Percentiles rank a stretch among this genome's conserved stretches.
Evolutionary conservation across 37 sponge, comb jelly and placozoan species (phyloP).

Genomic region (Corticium candelabrum): DNA sequence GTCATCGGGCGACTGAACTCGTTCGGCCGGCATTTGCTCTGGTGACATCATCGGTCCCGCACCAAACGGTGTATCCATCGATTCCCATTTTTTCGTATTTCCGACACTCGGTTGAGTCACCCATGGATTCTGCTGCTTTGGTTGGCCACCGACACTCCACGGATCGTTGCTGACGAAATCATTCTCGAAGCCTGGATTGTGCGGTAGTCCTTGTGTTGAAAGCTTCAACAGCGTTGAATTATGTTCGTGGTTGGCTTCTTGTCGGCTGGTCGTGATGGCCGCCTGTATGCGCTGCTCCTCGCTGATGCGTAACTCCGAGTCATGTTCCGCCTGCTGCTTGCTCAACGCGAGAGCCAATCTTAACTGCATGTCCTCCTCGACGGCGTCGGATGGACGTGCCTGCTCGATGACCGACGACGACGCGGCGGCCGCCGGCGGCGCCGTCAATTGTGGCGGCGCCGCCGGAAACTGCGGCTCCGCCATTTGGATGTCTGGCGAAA

Average conservation of each 20-base stretch:
- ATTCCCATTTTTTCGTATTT: background rate
- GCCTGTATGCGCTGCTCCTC: background rate
- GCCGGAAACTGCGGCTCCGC: background rate
- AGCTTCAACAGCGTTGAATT: background rate
- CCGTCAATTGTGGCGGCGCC: background rate
- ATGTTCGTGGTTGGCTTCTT: background rate
- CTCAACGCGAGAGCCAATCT: slow-evolving; percentile 86
- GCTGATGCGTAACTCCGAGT: background rate
- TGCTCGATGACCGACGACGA: slow-evolving; percentile 59
- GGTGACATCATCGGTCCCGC: background rate
- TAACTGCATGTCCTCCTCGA: slow-evolving; percentile 92
- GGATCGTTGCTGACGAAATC: background rate
- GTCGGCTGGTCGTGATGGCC: background rate
- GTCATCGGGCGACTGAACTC: background rate
- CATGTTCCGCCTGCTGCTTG: slow-evolving; percentile 81
- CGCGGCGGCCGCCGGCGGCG: background rate
- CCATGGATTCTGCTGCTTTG: background rate
- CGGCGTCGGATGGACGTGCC: slow-evolving; percentile 50
- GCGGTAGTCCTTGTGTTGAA: background rate
- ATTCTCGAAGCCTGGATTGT: background rate
- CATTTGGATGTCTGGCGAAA: background rate
- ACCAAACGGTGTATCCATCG: background rate
- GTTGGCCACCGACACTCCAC: background rate
- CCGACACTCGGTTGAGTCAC: background rate
- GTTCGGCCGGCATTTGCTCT: background rate